phyloP scores from a whole-genome alignment of 2,113 vertebrate genomes.

The Camelus dromedarius region DNA sequence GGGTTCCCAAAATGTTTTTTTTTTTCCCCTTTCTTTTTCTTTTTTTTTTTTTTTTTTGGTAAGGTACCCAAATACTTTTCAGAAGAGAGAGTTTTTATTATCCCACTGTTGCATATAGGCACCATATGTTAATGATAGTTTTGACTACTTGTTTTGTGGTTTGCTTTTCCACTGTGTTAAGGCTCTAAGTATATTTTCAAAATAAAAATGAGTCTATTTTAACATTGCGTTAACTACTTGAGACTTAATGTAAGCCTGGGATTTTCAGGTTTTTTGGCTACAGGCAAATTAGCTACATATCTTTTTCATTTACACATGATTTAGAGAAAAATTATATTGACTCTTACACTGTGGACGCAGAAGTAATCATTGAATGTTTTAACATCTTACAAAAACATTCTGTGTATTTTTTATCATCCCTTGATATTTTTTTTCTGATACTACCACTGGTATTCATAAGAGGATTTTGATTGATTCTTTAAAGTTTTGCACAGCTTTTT shows the following conservation, averaged over 20 bases:
- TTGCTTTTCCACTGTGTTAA: not conserved
- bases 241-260: not conserved
- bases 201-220: not conserved
- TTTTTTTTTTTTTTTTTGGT: not conserved
- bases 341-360: not conserved
- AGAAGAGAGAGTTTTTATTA: not conserved
- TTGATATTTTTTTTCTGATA: not conserved
- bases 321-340: not conserved
- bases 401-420: not conserved
- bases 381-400: conserved; percentile 4
- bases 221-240: not conserved
- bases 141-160: not conserved
- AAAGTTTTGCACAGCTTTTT: not conserved
- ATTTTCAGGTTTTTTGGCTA: conserved; percentile 37
- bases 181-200: not conserved
- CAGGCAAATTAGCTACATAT: not conserved
- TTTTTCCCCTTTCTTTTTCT: not conserved
- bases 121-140: not conserved
- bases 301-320: conserved; percentile 17
- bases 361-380: not conserved
- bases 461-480: not conserved
- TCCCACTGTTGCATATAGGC: not conserved
- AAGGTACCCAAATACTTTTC: not conserved
- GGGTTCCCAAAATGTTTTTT: not conserved
- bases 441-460: not conserved